phyloP scores from a whole-genome alignment of 2,888 invertebrate species.

The Spilarctia lutea region DNA sequence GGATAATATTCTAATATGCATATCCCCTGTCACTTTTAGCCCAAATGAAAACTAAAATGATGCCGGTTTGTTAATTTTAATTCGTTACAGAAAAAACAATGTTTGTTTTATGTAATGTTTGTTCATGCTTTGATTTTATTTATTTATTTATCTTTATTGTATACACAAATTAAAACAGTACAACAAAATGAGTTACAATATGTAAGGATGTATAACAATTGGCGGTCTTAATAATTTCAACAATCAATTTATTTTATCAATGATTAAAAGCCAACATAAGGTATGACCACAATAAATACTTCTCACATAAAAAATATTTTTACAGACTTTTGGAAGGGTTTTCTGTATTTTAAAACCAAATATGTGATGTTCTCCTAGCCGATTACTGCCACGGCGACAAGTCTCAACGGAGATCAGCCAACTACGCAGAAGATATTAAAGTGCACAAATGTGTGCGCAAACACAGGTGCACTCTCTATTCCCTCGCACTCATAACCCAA shows the following conservation, averaged over 20 bases:
- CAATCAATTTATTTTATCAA: not conserved
- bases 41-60: not conserved
- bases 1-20: slow-evolving; percentile 11
- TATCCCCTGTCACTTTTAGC: slow-evolving; percentile 21
- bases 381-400: no score
- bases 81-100: not conserved
- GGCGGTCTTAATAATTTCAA: no score
- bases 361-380: no score
- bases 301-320: not conserved
- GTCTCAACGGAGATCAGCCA: no score
- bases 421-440: no score
- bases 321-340: not conserved
- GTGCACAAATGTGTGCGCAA: no score
- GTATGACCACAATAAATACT: not conserved
- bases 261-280: not conserved
- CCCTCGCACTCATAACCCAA: no score
- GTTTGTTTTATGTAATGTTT: not conserved
- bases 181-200: no score
- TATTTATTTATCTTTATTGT: no score
- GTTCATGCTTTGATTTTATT: not conserved
- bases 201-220: no score
- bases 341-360: not conserved
- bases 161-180: no score
- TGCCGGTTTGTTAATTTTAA: not conserved
- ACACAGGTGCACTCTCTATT: no score